Percentiles rank a stretch among this genome's conserved stretches.
These are phyloP conservation scores for Pangasius sanitwongsei DNA, from an alignment of 2,797 vertebrate genomes.

Conservation along the genomic window DNA sequence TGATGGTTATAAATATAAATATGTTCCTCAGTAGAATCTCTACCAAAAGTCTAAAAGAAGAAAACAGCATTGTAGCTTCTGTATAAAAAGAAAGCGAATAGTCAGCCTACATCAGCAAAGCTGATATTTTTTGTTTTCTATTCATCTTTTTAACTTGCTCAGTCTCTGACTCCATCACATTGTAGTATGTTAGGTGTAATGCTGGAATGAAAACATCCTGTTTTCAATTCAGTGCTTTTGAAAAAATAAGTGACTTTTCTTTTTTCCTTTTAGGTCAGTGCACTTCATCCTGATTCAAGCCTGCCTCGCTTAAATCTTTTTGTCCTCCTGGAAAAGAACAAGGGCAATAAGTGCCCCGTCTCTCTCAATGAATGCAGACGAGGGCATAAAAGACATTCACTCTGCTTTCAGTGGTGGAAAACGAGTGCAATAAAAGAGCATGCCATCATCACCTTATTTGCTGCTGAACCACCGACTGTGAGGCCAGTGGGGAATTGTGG, in stretches of 20 bases:
- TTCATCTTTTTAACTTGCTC: background rate
- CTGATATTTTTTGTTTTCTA: background rate
- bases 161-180: background rate
- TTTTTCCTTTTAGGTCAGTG: background rate
- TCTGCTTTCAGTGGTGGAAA: conserved; percentile 4
- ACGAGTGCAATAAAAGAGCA: conserved; percentile 7
- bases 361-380: background rate
- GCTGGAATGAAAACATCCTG: background rate
- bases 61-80: background rate
- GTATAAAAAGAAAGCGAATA: background rate
- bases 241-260: background rate
- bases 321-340: conserved; percentile 17
- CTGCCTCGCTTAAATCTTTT: conserved; percentile 6
- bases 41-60: background rate
- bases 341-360: background rate
- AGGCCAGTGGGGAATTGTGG: background rate
- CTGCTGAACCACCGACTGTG: background rate
- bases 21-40: background rate
- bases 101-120: background rate
- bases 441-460: conserved; percentile 5
- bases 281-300: background rate
- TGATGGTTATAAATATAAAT: background rate
- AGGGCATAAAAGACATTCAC: conserved; percentile 15
- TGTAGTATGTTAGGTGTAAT: background rate
- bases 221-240: background rate